Evolutionary conservation across 1,140 invertebrate genomes (phyloP), one percentile per base, ranked within the genome.

Genomic region (Drosophila pandora): DNA sequence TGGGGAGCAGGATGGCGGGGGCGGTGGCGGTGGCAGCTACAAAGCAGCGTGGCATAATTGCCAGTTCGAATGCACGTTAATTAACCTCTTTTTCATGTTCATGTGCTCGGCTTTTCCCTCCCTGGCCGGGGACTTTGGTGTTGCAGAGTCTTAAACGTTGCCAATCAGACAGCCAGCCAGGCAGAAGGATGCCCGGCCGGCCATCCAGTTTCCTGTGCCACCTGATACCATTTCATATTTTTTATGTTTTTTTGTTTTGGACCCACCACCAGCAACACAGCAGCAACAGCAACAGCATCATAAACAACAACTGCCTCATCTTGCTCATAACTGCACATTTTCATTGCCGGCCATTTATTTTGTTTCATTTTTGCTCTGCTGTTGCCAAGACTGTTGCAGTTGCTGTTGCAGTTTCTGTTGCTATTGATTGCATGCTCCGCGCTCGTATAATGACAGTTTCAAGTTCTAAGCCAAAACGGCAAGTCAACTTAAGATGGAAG

Each of bases 41-140:
- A 62, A 63, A 75, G 56, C 79, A 79, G 76, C 74, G 85, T 83
- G 77, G 73, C 77, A 81, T 89, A 89, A 89, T 89, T 89, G 85
- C 84, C 72, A 78, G 85, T 90, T 90, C 76, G 85, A 85, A 80
- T 89, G 85, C 77, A 80, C 85, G 85, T 90, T 89, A 89, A 89
- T 89, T 89, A 90, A 89, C 84, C 84, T 89, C 84, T 89, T 89
- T 79, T 89, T 76, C 83, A 85, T 85, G 79, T 78, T 28, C 25
- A 28, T 83, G 52, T 50, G 72, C 56, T 23, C 41, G 50, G 63
- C 23, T 76, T 76, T 67, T 48, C 32, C 30, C 65, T 85, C 72
- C 73, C 67, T 63, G 55, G 6, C 72, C 34, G 49, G 64, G 57
- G 57, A 57, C 37, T 55, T 34, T 47, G 39, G 32, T 70, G 75